phyloP scores from a whole-genome alignment of 2,113 vertebrate species.

The Sclerurus mexicanus region DNA sequence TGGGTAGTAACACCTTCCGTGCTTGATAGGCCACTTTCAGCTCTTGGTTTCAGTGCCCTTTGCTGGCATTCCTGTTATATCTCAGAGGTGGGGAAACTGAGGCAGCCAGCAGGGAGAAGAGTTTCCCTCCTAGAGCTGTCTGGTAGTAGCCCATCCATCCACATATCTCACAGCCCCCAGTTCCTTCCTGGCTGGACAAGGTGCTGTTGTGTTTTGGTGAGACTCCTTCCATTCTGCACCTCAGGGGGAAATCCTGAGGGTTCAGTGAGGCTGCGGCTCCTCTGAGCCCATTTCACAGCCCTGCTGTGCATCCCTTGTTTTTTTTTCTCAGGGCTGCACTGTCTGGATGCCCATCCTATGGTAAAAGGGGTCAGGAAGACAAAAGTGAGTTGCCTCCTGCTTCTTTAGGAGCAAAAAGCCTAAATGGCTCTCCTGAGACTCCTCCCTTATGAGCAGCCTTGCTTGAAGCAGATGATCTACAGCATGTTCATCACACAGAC shows the following conservation, averaged over 20 bases:
- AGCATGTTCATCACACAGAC: not conserved
- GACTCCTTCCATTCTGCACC: not conserved
- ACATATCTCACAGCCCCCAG: not conserved
- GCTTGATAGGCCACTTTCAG: not conserved
- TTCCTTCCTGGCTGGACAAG: not conserved
- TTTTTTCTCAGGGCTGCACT: not conserved
- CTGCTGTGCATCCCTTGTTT: accelerated
- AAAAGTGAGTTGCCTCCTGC: not conserved
- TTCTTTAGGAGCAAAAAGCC: not conserved
- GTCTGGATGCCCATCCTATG: not conserved
- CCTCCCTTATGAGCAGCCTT: not conserved
- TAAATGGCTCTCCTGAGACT: not conserved
- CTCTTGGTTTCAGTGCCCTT: not conserved
- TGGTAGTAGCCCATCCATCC: not conserved
- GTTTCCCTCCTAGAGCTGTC: not conserved
- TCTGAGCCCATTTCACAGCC: not conserved
- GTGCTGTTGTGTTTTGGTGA: not conserved
- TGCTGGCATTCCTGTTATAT: not conserved
- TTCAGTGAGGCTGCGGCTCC: not conserved
- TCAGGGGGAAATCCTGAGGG: not conserved
- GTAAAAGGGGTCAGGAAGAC: not conserved
- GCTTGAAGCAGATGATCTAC: not conserved
- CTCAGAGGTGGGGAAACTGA: not conserved
- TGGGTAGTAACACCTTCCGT: not conserved
- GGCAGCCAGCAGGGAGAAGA: not conserved